Conservation (phyloP, 2,113 vertebrate genomes). For the Phylloscopus whistleri region DNA sequence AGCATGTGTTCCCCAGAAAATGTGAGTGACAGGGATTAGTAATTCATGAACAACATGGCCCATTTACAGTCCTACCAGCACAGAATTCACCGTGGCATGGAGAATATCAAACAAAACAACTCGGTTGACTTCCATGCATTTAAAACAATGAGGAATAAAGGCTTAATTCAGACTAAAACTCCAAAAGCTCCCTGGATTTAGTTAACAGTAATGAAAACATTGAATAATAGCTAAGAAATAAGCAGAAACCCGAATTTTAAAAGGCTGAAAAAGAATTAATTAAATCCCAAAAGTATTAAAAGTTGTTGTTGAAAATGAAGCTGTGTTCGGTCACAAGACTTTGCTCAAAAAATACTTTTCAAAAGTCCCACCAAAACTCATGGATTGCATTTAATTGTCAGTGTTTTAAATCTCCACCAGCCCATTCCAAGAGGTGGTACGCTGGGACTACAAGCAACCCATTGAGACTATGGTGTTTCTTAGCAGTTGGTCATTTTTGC, state of each 20-base stretch:
- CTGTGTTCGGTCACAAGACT: not conserved
- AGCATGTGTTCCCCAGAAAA: conserved; percentile 50
- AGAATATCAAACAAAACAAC: conserved; percentile 47
- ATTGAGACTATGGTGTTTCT: rapidly evolving
- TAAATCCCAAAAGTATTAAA: not conserved
- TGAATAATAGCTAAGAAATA: conserved; percentile 24
- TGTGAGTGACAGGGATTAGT: conserved; percentile 51
- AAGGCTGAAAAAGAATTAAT: not conserved
- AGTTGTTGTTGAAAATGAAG: not conserved
- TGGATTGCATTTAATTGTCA: not conserved
- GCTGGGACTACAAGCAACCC: rapidly evolving
- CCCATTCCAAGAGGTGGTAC: rapidly evolving
- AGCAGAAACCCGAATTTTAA: not conserved
- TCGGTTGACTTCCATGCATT: not conserved
- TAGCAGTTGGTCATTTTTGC: not conserved
- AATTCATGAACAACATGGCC: conserved; percentile 49
- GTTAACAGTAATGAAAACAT: not conserved
- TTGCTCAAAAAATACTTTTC: not conserved
- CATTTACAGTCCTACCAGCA: conserved; percentile 58
- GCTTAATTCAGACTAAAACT: not conserved
- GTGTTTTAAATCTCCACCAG: not conserved
- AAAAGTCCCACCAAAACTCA: not conserved
- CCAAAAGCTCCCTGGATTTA: not conserved
- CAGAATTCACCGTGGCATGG: conserved; percentile 9
- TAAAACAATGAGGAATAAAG: conserved; percentile 32